Conservation (phyloP, 1,140 invertebrate species). For the Aphelenchoides fujianensis region DNA sequence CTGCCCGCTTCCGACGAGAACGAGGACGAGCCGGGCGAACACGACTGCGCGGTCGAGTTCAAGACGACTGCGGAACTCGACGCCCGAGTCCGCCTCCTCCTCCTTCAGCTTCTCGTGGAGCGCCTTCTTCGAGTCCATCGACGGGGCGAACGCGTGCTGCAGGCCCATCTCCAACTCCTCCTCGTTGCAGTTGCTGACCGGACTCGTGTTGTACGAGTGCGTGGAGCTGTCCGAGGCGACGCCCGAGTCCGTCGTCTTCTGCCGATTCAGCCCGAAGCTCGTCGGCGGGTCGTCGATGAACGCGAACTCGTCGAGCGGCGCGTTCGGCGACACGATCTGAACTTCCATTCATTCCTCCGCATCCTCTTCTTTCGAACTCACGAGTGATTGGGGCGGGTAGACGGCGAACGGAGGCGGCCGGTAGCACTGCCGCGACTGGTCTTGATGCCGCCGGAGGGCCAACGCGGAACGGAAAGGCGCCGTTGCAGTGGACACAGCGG, state of each 20-base stretch:
- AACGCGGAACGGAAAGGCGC: slow-evolving; percentile 45
- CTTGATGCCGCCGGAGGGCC: slow-evolving; percentile 46
- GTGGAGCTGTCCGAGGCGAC: slow-evolving; percentile 16
- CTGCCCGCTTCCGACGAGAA: background rate
- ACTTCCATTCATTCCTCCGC: background rate
- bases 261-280: slow-evolving; percentile 7
- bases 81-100: slow-evolving; percentile 4
- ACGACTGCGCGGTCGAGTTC: slow-evolving; percentile 17
- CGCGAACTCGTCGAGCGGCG: slow-evolving; percentile 45
- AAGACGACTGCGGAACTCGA: slow-evolving; percentile 12
- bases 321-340: slow-evolving; percentile 44
- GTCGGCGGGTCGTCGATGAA: slow-evolving; percentile 38
- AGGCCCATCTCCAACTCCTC: background rate
- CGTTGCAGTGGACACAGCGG: slow-evolving; percentile 36
- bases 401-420: slow-evolving; percentile 46
- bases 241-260: slow-evolving; percentile 17
- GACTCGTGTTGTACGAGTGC: slow-evolving; percentile 9
- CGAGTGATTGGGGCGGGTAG: slow-evolving; percentile 20
- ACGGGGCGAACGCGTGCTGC: background rate
- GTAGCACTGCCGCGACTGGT: slow-evolving; percentile 48
- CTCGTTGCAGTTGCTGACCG: slow-evolving; percentile 6
- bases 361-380: slow-evolving; percentile 16
- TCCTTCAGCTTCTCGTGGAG: background rate
- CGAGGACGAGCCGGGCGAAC: slow-evolving; percentile 17
- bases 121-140: background rate